These are phyloP conservation scores for Tinamus guttatus DNA, from an alignment of 2,113 vertebrate species.

Conservation along the genomic window DNA sequence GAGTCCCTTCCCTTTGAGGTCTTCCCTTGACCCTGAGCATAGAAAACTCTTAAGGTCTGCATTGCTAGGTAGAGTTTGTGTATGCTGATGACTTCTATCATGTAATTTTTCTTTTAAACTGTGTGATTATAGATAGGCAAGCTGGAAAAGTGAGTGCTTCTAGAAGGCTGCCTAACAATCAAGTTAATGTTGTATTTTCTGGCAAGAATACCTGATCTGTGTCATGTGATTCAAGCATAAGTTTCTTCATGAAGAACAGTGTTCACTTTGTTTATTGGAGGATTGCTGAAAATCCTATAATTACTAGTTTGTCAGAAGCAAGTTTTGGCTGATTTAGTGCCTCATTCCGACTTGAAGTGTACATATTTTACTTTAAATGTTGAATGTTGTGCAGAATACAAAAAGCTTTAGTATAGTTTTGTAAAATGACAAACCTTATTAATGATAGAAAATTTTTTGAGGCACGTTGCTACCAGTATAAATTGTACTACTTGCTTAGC, in stretches of 20 bases:
- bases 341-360: constrained; percentile 48
- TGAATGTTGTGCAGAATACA: constrained; percentile 45
- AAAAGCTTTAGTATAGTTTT: constrained; percentile 20
- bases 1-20: too few species aligned
- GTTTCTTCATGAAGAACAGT: constrained; percentile 61
- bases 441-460: constrained; percentile 45
- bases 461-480: not conserved
- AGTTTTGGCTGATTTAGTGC: constrained; percentile 56
- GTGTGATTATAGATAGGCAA: constrained; percentile 13
- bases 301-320: constrained; percentile 64
- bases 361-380: constrained; percentile 51
- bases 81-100: constrained; percentile 54
- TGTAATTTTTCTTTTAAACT: constrained; percentile 65
- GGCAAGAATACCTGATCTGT: constrained; percentile 45
- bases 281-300: constrained; percentile 76
- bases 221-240: constrained; percentile 53
- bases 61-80: constrained; percentile 2
- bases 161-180: constrained; percentile 47
- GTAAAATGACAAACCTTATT: constrained; percentile 19
- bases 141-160: constrained; percentile 56
- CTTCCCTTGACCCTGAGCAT: not conserved
- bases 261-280: constrained; percentile 74
- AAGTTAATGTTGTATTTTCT: constrained; percentile 63
- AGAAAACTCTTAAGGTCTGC: constrained; percentile 34
- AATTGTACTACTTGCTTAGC: not conserved